Evolutionary conservation across 2,113 vertebrate genomes (phyloP).

Genomic region (Drymodes brunneopygia): DNA sequence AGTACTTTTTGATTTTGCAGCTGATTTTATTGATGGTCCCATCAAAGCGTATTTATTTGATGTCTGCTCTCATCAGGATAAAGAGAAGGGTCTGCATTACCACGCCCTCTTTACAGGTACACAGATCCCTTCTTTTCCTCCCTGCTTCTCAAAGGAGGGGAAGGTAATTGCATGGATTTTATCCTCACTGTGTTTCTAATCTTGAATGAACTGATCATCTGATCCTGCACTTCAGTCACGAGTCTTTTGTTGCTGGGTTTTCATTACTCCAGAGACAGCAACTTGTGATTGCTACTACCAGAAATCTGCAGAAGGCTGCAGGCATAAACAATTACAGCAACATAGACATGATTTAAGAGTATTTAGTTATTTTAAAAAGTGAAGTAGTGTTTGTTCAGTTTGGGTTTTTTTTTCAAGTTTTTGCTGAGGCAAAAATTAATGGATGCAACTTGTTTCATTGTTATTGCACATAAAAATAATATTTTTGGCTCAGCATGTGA

Average conservation of each 20-base stretch:
- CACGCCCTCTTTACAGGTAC: conserved; percentile 96
- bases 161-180: not conserved
- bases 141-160: not conserved
- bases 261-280: conserved; percentile 4
- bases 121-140: not conserved
- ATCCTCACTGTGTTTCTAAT: not conserved
- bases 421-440: not conserved
- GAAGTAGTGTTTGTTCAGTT: not conserved
- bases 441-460: not conserved
- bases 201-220: conserved; percentile 61
- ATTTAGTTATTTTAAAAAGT: not conserved
- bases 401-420: not conserved
- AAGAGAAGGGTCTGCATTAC: conserved; percentile 92
- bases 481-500: not conserved
- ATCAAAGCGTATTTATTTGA: conserved; percentile 99
- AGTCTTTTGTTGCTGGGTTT: conserved; percentile 6
- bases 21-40: conserved; percentile 96
- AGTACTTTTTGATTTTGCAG: conserved; percentile 95
- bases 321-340: not conserved
- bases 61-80: conserved; percentile 92
- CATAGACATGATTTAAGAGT: not conserved
- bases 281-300: conserved; percentile 51
- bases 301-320: not conserved
- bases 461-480: not conserved
- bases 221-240: conserved; percentile 54